Conservation (phyloP, 2,113 vertebrate genomes). For the Holacanthus passer region DNA sequence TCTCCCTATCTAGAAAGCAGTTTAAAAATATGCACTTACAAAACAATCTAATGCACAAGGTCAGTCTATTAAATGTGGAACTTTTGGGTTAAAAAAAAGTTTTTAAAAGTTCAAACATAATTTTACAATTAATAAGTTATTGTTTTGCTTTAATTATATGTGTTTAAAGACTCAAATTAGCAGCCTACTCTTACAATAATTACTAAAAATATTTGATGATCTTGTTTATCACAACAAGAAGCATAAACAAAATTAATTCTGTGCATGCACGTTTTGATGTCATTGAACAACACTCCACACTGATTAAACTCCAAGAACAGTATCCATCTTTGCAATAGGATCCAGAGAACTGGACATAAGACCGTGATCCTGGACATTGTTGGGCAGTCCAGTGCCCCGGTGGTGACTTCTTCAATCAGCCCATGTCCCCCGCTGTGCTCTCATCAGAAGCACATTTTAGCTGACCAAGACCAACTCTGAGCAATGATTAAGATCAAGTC, state of each 20-base stretch:
- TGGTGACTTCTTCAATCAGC: slow-evolving; percentile 39
- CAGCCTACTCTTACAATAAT: neutral
- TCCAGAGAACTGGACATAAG: neutral
- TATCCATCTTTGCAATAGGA: neutral
- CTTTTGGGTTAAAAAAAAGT: neutral
- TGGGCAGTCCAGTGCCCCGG: neutral
- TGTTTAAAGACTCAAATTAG: neutral
- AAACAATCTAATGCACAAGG: too few relatives aligned
- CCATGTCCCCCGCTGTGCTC: slow-evolving; percentile 11
- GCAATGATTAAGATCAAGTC: slow-evolving; percentile 16
- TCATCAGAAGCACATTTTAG: slow-evolving; percentile 44
- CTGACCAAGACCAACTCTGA: slow-evolving; percentile 46
- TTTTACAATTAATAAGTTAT: too few relatives aligned
- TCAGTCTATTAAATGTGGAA: too few relatives aligned
- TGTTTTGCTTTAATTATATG: neutral
- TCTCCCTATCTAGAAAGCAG: too few relatives aligned
- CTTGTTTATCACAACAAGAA: neutral
- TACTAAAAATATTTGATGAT: neutral
- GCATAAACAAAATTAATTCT: neutral
- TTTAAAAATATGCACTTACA: too few relatives aligned
- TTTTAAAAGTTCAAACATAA: neutral
- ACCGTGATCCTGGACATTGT: neutral
- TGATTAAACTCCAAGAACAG: neutral
- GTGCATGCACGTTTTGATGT: neutral
- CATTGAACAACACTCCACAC: neutral